Evolutionary conservation across 2,797 vertebrate genomes (phyloP), one percentile per base, ranked within the genome.

Genomic region (Hyperoplus lanceolatus): DNA sequence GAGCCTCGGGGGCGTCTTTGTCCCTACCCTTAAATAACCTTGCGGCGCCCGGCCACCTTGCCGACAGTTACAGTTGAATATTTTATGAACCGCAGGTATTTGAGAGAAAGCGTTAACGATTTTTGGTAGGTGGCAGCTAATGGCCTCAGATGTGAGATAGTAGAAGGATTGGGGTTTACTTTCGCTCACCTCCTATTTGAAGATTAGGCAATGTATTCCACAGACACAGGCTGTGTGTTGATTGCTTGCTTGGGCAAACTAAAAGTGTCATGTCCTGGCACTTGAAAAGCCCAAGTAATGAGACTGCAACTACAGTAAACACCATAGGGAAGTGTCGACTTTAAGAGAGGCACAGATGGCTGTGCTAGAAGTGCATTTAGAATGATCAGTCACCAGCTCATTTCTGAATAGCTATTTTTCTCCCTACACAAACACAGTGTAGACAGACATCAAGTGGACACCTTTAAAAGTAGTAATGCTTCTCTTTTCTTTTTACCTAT

Each of bases 31-130:
- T 49, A 81, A 86, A 84, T 84, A 82, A 92, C 86, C 86, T 75
- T 8, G n/a, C 6, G 10, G 67, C 62, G 59, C 59, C 71, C 58
- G 64, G 79, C 77, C 86, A 85, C 77, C 73, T 83, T 59, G 77
- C 83, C 66, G 55, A 59, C 81, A 72, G 87, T 89, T 81, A 88
- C 87, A 81, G 86, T 85, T 92, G 86, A 93, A 92, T 93, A 91
- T 92, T 92, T 93, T 83, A 93, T 89, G 89, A 88, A 80, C 81
- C 39, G 1, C 45, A 0, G 81, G 80, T 83, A 90, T 81, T 81
- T 66, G 51, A 85, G 50, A 61, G 70, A 65, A 83, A 71, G 60
- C n/a, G n/a, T 64, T 70, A 45, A 80, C 10, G 42, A 60, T 84
- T 84, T 80, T 62, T 76, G 68, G 29, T 38, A 18, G 45, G 68